Evolutionary conservation across 2,113 vertebrate genomes (phyloP).

Genomic region (Delphinus delphis): DNA sequence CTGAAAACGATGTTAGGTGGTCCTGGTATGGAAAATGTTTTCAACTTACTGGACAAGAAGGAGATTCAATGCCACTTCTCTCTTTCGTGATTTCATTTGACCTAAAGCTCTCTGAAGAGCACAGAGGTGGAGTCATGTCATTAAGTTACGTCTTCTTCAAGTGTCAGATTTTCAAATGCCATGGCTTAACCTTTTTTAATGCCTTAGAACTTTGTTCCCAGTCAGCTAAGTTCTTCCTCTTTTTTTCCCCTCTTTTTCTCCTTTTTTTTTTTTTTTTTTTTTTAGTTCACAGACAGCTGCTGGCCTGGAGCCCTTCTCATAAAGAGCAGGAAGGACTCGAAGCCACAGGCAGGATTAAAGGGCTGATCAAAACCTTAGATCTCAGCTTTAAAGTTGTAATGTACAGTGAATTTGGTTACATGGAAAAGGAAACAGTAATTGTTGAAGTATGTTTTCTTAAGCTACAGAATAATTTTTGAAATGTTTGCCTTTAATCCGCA

Average conservation of each 20-base stretch:
- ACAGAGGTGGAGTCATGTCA: slow-evolving; percentile 49
- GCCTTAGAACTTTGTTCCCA: slow-evolving; percentile 58
- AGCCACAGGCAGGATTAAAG: slow-evolving; percentile 84
- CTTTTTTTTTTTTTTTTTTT: not conserved
- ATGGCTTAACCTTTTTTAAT: slow-evolving; percentile 54
- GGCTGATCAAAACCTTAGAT: slow-evolving; percentile 80
- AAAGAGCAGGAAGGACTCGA: slow-evolving; percentile 83
- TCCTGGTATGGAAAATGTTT: not conserved
- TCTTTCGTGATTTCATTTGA: slow-evolving; percentile 46
- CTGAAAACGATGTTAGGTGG: not conserved
- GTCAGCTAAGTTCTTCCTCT: slow-evolving; percentile 66
- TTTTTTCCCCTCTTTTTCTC: too few relatives aligned
- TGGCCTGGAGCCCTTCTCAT: slow-evolving; percentile 79
- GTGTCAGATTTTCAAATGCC: slow-evolving; percentile 58
- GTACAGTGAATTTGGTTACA: slow-evolving; percentile 77
- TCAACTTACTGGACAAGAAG: not conserved
- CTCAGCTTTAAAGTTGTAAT: slow-evolving; percentile 81
- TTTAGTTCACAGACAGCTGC: slow-evolving; percentile 79
- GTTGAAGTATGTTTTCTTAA: slow-evolving; percentile 83
- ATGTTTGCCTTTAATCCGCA: slow-evolving; percentile 64
- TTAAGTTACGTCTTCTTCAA: not conserved
- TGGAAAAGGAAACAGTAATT: slow-evolving; percentile 81
- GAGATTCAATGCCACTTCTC: not conserved
- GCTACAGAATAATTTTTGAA: slow-evolving; percentile 72
- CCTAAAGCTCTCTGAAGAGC: slow-evolving; percentile 44